phyloP scores from a whole-genome alignment of 2,888 invertebrate species.

The Cantharis nigra region DNA sequence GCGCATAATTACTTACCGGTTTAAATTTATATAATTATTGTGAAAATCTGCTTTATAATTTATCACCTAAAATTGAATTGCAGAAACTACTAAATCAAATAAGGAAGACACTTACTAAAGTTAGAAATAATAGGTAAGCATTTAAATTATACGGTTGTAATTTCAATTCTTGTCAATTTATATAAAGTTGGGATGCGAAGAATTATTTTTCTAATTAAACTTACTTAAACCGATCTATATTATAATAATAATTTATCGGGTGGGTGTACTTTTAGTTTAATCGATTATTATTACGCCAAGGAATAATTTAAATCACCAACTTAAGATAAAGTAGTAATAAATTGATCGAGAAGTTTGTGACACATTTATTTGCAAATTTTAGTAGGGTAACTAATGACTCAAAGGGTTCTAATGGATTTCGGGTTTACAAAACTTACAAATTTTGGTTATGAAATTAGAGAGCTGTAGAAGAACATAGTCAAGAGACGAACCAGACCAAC shows the following conservation, averaged over 20 bases:
- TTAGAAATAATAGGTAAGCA: background rate
- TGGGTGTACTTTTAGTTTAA: background rate
- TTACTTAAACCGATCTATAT: background rate
- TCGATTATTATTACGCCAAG: background rate
- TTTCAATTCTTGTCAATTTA: background rate
- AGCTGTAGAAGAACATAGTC: background rate
- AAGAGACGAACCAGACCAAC: background rate
- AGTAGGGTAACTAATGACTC: background rate
- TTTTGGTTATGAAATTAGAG: background rate
- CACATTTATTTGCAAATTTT: background rate
- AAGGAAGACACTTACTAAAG: background rate
- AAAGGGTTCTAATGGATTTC: background rate
- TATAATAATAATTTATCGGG: background rate
- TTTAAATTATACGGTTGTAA: background rate
- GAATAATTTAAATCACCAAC: background rate
- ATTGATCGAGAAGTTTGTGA: background rate
- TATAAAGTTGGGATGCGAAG: background rate
- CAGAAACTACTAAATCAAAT: background rate
- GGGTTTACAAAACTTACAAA: background rate
- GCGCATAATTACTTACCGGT: constrained; percentile 21
- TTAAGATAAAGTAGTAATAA: background rate
- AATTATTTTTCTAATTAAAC: background rate
- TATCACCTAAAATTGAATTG: background rate
- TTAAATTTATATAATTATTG: background rate
- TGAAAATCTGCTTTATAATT: background rate